Evolutionary conservation across 2,113 vertebrate genomes (phyloP).

Genomic region (Etheostoma spectabile): DNA sequence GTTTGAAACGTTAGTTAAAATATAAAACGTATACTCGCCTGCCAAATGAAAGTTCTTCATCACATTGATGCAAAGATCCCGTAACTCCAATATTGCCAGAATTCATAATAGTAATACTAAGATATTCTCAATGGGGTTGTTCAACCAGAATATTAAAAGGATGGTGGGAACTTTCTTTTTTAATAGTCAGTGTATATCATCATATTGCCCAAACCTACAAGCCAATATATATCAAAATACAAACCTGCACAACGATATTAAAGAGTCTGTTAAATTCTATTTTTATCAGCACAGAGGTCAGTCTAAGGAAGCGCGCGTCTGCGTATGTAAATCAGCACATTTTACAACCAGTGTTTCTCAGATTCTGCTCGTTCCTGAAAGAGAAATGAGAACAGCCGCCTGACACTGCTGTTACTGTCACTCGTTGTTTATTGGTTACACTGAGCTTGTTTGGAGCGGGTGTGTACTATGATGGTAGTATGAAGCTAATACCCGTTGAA

Average conservation of each 20-base stretch:
- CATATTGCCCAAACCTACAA: not conserved
- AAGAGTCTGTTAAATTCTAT: not conserved
- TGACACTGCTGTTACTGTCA: not conserved
- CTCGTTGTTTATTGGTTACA: constrained; percentile 51
- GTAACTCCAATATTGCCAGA: not conserved
- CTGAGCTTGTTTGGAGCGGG: constrained; percentile 21
- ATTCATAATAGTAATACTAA: not conserved
- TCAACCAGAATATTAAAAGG: not conserved
- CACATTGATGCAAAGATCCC: constrained; percentile 52
- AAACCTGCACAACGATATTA: not conserved
- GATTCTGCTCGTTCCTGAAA: constrained; percentile 9
- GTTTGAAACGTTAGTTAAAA: not conserved
- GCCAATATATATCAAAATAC: not conserved
- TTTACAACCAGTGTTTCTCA: not conserved
- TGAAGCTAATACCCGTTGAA: constrained; percentile 20
- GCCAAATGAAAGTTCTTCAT: constrained; percentile 28
- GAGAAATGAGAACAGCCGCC: not conserved
- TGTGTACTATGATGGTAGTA: constrained; percentile 29
- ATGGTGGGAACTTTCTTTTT: not conserved
- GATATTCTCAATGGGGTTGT: not conserved
- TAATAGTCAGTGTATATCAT: not conserved
- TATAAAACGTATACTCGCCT: not conserved
- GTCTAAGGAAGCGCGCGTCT: not conserved
- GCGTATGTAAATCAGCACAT: constrained; percentile 4
- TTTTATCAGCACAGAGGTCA: not conserved